Evolutionary conservation across 2,888 invertebrate species (phyloP).

Genomic region (Pandemis heparana): DNA sequence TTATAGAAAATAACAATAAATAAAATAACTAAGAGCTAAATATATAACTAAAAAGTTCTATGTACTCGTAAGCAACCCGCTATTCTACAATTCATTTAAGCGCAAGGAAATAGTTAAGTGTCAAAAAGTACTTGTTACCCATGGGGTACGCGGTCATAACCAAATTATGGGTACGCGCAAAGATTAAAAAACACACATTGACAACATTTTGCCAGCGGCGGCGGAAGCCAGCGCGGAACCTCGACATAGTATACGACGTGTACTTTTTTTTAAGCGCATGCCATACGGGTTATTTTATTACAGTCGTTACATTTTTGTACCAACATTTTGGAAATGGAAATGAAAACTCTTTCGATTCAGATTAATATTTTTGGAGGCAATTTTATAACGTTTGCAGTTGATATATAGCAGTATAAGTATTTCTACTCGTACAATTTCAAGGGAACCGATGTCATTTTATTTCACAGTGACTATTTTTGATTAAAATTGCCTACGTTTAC

Average conservation of each 20-base stretch:
- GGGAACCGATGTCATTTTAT: neutral
- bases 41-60: too few species aligned
- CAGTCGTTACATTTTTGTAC: constrained; percentile 21
- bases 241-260: constrained; percentile 27
- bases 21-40: too few species aligned
- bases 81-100: too few species aligned
- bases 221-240: constrained; percentile 33
- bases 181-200: constrained; percentile 36
- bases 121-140: too few species aligned
- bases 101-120: too few species aligned
- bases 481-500: constrained; percentile 1
- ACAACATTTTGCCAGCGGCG: constrained; percentile 32
- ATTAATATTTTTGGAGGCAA: neutral
- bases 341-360: neutral
- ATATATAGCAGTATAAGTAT: neutral
- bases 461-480: neutral
- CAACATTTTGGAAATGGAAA: constrained; percentile 10
- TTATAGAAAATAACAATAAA: too few species aligned
- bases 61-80: too few species aligned
- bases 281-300: constrained; percentile 33
- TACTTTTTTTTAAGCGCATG: constrained; percentile 38
- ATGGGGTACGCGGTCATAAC: neutral
- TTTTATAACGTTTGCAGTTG: neutral
- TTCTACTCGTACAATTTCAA: neutral
- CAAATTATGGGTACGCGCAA: constrained; percentile 10